phyloP scores from a whole-genome alignment of 2,888 invertebrate genomes.

The Mantis religiosa region DNA sequence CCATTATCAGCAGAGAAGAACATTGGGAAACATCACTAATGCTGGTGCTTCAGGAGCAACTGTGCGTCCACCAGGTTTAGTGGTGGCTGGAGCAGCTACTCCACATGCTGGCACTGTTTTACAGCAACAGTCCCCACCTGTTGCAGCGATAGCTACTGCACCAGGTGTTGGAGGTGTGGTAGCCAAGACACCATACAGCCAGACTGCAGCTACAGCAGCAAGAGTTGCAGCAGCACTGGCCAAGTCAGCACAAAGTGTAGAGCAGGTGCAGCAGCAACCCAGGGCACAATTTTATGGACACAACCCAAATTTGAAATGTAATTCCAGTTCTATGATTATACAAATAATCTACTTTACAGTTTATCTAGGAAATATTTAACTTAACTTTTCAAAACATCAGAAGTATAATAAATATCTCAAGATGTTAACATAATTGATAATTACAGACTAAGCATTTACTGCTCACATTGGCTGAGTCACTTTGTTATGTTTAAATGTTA shows the following conservation, averaged over 20 bases:
- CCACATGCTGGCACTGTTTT: constrained; percentile 25
- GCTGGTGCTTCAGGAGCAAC: constrained; percentile 38
- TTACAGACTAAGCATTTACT: no score
- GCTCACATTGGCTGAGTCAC: no score
- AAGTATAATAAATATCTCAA: no score
- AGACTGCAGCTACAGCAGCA: constrained; percentile 34
- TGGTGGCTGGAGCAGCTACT: constrained; percentile 30
- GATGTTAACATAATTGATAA: no score
- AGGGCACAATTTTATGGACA: constrained; percentile 85
- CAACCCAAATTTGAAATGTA: constrained; percentile 80
- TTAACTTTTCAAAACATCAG: no score
- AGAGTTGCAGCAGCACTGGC: constrained; percentile 37
- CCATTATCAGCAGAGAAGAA: constrained; percentile 43
- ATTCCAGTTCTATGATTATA: constrained; percentile 25
- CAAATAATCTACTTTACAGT: neutral
- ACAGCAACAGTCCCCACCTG: constrained; percentile 11
- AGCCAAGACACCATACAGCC: constrained; percentile 8
- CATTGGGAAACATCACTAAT: constrained; percentile 53
- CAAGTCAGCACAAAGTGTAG: constrained; percentile 37
- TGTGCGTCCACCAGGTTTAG: constrained; percentile 28
- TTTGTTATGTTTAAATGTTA: no score
- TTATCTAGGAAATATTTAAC: neutral
- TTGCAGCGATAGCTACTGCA: neutral
- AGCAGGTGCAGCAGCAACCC: constrained; percentile 17
- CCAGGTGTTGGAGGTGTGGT: neutral